Percentiles rank a stretch among this genome's conserved stretches.
Evolutionary conservation across 2,113 vertebrate genomes (phyloP).

Genomic region (Corythaixoides concolor): DNA sequence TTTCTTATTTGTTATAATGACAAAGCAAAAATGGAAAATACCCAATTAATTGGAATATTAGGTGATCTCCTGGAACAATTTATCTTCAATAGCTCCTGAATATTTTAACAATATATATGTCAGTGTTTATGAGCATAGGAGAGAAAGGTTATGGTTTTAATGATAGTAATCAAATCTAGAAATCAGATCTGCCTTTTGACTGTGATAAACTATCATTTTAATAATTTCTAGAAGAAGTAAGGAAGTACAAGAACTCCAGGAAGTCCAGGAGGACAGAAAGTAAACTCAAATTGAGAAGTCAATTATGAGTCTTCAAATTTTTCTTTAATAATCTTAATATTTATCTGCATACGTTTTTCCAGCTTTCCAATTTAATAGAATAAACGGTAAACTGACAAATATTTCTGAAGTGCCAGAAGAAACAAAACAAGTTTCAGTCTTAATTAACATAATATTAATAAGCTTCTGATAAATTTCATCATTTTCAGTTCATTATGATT

Average conservation of each 20-base stretch:
- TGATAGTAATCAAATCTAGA: constrained; percentile 17
- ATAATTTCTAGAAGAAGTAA: neutral
- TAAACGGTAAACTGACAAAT: neutral
- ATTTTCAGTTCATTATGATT: neutral
- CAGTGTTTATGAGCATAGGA: neutral
- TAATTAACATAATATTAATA: neutral
- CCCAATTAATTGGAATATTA: neutral
- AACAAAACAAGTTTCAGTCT: neutral
- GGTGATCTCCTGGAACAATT: neutral
- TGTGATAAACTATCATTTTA: neutral
- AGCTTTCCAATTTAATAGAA: neutral
- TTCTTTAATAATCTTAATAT: neutral
- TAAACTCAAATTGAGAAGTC: neutral
- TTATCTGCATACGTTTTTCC: neutral
- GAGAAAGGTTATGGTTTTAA: constrained; percentile 28
- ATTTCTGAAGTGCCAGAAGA: neutral
- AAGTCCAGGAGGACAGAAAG: neutral
- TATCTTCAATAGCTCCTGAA: constrained; percentile 32
- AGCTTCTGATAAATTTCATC: neutral
- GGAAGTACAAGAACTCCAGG: too few relatives aligned
- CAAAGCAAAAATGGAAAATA: constrained; percentile 33
- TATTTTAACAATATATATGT: constrained; percentile 54
- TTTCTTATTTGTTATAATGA: neutral
- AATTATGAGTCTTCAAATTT: neutral
- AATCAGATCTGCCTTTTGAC: constrained; percentile 20